These are phyloP conservation scores for Echeneis naucrates DNA, from an alignment of 2,797 vertebrate genomes.

Conservation along the genomic window DNA sequence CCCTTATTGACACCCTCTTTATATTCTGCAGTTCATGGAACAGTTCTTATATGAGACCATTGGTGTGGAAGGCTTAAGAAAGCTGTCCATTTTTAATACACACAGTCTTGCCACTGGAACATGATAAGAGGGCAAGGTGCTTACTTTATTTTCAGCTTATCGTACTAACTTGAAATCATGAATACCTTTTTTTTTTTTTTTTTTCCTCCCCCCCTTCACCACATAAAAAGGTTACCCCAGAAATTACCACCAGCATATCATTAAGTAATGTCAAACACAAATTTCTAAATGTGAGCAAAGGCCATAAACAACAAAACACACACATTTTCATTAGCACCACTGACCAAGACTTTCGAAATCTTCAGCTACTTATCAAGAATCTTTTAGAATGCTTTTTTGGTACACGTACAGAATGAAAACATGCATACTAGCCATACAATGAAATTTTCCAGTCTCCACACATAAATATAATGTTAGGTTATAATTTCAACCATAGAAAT, in stretches of 20 bases:
- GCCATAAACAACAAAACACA: background rate
- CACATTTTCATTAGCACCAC: background rate
- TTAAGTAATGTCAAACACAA: background rate
- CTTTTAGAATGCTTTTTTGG: no score
- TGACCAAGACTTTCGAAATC: background rate
- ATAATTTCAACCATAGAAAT: background rate
- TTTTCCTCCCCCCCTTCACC: no score
- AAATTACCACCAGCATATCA: background rate
- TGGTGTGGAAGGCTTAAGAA: background rate
- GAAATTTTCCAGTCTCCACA: slow-evolving; percentile 15
- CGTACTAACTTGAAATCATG: background rate
- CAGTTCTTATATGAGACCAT: background rate
- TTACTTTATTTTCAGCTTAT: background rate
- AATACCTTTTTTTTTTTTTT: no score
- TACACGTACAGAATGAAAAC: background rate
- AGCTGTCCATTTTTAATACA: background rate
- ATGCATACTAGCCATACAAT: background rate
- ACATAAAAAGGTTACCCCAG: background rate
- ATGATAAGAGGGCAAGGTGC: background rate
- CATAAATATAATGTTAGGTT: background rate
- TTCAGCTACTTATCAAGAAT: background rate
- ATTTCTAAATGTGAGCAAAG: background rate
- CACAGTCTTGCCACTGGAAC: background rate
- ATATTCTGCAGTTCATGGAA: background rate
- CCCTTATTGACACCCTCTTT: background rate